These are phyloP conservation scores for Dromaius novaehollandiae DNA, from an alignment of 2,113 vertebrate genomes.

Conservation along the genomic window DNA sequence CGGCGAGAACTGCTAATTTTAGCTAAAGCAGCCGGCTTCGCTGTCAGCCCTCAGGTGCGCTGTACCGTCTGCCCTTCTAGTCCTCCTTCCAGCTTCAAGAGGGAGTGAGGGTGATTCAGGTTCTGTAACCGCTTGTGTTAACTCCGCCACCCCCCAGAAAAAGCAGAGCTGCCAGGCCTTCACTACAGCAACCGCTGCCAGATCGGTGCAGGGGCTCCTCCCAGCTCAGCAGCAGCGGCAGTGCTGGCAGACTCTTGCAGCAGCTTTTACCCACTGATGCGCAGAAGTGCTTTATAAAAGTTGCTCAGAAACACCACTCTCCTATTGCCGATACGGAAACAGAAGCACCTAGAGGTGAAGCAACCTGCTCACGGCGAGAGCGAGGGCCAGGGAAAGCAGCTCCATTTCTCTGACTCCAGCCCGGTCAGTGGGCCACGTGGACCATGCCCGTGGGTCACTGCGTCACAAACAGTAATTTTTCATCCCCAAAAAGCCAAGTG, in stretches of 20 bases:
- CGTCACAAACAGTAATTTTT: background rate
- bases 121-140: background rate
- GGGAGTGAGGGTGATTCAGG: background rate
- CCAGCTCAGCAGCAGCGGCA: background rate
- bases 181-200: background rate
- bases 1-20: slow-evolving; percentile 11
- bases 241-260: background rate
- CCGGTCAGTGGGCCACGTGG: background rate
- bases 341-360: background rate
- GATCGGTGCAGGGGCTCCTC: background rate
- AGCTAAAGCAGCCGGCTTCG: background rate
- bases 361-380: background rate
- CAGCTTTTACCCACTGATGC: fast-evolving
- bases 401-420: background rate
- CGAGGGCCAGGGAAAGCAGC: background rate
- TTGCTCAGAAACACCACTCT: background rate
- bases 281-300: background rate
- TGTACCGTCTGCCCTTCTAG: slow-evolving; percentile 41
- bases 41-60: fast-evolving
- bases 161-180: background rate
- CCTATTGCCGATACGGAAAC: background rate
- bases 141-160: background rate
- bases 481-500: background rate
- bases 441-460: background rate
- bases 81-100: slow-evolving; percentile 12